Base-by-base conservation (phyloP, 1,140 invertebrate species). In the Leptopilina boulardi region DNA sequence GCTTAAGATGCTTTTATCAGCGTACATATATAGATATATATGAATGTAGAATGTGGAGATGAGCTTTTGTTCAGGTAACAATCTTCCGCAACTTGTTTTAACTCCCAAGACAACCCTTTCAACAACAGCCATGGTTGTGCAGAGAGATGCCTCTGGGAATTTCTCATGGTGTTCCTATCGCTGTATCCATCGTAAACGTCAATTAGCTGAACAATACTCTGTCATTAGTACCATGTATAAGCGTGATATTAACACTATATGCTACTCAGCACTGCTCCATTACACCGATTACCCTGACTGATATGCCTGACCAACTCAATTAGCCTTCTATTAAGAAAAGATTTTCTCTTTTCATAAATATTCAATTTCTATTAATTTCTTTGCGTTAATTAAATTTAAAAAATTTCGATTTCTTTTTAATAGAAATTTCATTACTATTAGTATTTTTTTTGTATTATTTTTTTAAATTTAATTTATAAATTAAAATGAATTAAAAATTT, bases 191-290 rank as follows among this genome's bases (percentile, higher is more conserved):
- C 59, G 59, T 66, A 66, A 66, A 66, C 59, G 59, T 34, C 59
- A 66, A 66, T 66, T 66, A 66, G 59, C 59, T n/a, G 59, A 66
- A 66, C 59, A 66, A 66, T 66, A 66, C 59, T 30, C 59, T 66
- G 59, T 66, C 59, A 66, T 66, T 66, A 66, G 26, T 66, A 66
- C 59, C 26, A 30, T 34, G 59, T 66, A 34, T 66, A 34, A 66
- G 59, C 59, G 23, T 15, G 23, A 66, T 66, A 66, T 26, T 21
- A 66, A 66, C 56, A 66, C 56, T 30, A 13, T n/a, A n/a, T 66
- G 21, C 54, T 56, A 23, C 56, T 30, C 56, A 30, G 13, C 15
- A 66, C 56, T 30, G 23, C 56, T 66, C 56, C 23, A 66, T 66
- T 66, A 66, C 59, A 30, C 59, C 26, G 59, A 66, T 66, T 66